phyloP scores from a whole-genome alignment of 2,888 invertebrate species.

The Hybos culiciformis region DNA sequence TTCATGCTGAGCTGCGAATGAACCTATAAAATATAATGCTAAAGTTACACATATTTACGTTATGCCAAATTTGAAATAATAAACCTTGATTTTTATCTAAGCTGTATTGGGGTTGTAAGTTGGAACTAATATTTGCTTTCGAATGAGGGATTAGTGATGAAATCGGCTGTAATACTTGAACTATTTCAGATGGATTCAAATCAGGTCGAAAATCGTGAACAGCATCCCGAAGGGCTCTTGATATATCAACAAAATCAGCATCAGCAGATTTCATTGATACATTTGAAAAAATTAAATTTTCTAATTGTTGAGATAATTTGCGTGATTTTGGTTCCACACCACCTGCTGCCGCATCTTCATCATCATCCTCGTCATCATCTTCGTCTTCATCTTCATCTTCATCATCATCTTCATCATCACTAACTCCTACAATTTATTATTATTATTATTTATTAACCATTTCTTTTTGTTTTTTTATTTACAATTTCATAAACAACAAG shows the following conservation, averaged over 20 bases:
- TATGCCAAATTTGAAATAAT: too few species aligned
- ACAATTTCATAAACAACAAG: too few species aligned
- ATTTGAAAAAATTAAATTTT: slow-evolving; percentile 29
- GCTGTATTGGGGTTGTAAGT: slow-evolving; percentile 26
- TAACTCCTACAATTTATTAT: too few species aligned
- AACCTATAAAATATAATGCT: slow-evolving; percentile 13
- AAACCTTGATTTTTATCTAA: slow-evolving; percentile 14
- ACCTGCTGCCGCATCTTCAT: slow-evolving; percentile 15
- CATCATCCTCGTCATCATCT: slow-evolving; percentile 17
- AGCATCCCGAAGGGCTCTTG: slow-evolving; percentile 27
- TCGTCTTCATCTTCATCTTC: slow-evolving; percentile 18
- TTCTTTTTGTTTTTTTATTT: too few species aligned
- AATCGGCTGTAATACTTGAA: slow-evolving; percentile 31
- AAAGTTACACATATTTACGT: slow-evolving; percentile 1
- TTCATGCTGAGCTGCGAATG: slow-evolving; percentile 19
- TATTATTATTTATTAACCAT: too few species aligned
- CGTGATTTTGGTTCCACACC: slow-evolving; percentile 23
- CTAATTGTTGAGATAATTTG: slow-evolving; percentile 27
- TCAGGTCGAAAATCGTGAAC: slow-evolving; percentile 30
- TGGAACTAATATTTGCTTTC: slow-evolving; percentile 24
- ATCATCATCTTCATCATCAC: slow-evolving; percentile 23
- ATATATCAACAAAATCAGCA: slow-evolving; percentile 21
- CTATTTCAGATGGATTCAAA: slow-evolving; percentile 28
- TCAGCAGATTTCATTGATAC: slow-evolving; percentile 25
- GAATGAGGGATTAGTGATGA: slow-evolving; percentile 20